These are phyloP conservation scores for Charanyca ferruginea DNA, from an alignment of 2,888 invertebrate species.

Conservation along the genomic window DNA sequence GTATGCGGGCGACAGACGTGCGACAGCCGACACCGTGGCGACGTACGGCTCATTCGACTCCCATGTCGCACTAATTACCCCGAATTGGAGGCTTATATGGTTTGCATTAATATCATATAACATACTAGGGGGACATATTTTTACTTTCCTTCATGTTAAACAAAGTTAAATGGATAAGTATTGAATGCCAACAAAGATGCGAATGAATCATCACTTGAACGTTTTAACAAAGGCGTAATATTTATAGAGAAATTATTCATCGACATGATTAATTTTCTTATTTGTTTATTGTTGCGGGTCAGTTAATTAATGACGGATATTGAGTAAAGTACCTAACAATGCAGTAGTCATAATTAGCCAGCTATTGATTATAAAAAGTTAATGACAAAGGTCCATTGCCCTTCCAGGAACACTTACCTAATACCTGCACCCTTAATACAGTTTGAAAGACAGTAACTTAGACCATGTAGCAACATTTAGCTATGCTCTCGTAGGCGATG, in stretches of 20 bases:
- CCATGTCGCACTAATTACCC: constrained; percentile 83
- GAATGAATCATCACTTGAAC: constrained; percentile 50
- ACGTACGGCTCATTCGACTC: constrained; percentile 71
- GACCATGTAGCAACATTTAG: constrained; percentile 24
- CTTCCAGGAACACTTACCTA: constrained; percentile 27
- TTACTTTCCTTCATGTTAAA: constrained; percentile 39
- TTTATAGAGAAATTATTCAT: constrained; percentile 57
- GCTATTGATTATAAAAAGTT: constrained; percentile 29
- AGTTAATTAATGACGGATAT: constrained; percentile 32
- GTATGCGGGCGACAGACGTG: constrained; percentile 82
- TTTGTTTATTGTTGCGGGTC: constrained; percentile 37
- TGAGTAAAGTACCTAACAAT: constrained; percentile 28
- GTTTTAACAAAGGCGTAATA: constrained; percentile 49
- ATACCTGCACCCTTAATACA: not conserved
- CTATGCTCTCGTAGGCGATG: constrained; percentile 36
- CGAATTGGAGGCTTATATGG: constrained; percentile 76
- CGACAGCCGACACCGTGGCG: constrained; percentile 72
- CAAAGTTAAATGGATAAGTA: constrained; percentile 29
- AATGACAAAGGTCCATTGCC: constrained; percentile 9
- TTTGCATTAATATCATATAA: constrained; percentile 73
- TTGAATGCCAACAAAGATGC: constrained; percentile 35
- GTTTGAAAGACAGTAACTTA: constrained; percentile 18
- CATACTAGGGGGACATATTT: constrained; percentile 44
- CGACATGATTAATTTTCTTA: constrained; percentile 42
- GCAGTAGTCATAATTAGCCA: constrained; percentile 15